Percentiles rank a stretch among this genome's conserved stretches.
These are phyloP conservation scores for Hedya salicella DNA, from an alignment of 2,888 invertebrate genomes.

Conservation along the genomic window DNA sequence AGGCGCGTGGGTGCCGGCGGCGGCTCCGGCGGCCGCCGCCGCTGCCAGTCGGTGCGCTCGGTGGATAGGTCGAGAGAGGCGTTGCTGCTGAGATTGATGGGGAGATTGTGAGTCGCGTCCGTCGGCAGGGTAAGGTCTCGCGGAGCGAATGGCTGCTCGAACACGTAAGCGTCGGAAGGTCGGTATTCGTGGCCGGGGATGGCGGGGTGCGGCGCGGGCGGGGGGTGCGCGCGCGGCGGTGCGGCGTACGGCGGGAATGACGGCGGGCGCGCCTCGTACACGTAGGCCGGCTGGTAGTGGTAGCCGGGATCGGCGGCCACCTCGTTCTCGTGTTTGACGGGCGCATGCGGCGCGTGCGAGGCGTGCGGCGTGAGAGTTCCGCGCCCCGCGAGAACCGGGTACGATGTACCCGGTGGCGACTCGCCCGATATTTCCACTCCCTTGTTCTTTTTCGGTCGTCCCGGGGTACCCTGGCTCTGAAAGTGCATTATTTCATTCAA, in stretches of 20 bases:
- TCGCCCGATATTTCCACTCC: constrained; percentile 64
- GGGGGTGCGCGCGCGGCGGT: constrained; percentile 53
- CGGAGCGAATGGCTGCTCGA: constrained; percentile 64
- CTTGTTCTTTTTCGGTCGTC: constrained; percentile 79
- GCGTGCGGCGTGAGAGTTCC: constrained; percentile 64
- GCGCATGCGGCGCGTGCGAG: constrained; percentile 57
- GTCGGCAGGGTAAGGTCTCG: constrained; percentile 67
- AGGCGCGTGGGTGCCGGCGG: constrained; percentile 62
- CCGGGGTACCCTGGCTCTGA: constrained; percentile 74
- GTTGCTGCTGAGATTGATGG: constrained; percentile 81
- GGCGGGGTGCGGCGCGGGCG: constrained; percentile 54
- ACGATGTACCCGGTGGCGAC: constrained; percentile 75
- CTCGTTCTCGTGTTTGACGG: constrained; percentile 72
- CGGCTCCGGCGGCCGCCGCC: constrained; percentile 72
- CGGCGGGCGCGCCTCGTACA: constrained; percentile 54
- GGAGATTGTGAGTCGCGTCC: constrained; percentile 71
- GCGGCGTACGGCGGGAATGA: constrained; percentile 56
- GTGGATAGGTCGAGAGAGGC: constrained; percentile 76
- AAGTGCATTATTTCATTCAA: neutral
- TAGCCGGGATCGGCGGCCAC: constrained; percentile 56
- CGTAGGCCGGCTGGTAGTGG: constrained; percentile 65
- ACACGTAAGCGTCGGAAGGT: constrained; percentile 70
- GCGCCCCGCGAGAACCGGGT: constrained; percentile 53
- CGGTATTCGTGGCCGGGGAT: constrained; percentile 66
- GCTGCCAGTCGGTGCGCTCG: constrained; percentile 73